Evolutionary conservation across 1,140 invertebrate genomes (phyloP).

Genomic region (Zaprionus kolodkinae): DNA sequence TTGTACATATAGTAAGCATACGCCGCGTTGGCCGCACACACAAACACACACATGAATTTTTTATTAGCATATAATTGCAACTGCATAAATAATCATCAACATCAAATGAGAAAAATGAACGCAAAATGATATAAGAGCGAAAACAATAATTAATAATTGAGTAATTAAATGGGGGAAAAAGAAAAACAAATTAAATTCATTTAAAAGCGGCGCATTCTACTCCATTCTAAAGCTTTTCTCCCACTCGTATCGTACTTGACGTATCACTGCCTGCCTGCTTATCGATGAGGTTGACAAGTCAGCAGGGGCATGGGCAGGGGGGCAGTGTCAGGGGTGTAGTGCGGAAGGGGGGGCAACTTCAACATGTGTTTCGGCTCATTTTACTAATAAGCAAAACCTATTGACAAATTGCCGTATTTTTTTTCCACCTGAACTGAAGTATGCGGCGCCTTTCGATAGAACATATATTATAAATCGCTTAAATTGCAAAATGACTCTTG

Average conservation of each 20-base stretch:
- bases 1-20: slow-evolving; percentile 16
- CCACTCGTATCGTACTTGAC: no score
- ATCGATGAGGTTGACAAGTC: slow-evolving; percentile 50
- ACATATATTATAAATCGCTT: background rate
- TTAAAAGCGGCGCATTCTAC: background rate
- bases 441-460: slow-evolving; percentile 12
- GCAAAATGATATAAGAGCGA: background rate
- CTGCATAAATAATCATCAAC: slow-evolving; percentile 46
- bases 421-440: background rate
- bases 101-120: slow-evolving; percentile 31
- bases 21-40: slow-evolving; percentile 13
- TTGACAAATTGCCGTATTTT: slow-evolving; percentile 66
- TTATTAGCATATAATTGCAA: slow-evolving; percentile 19
- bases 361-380: slow-evolving; percentile 78
- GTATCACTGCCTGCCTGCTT: slow-evolving; percentile 49
- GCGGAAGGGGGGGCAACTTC: background rate
- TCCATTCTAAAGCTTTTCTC: background rate
- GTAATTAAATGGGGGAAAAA: background rate
- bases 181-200: no score
- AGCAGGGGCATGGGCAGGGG: no score
- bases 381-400: slow-evolving; percentile 76
- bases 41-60: background rate
- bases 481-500: slow-evolving; percentile 8
- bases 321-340: background rate
- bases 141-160: background rate